Conservation (phyloP, 2,888 invertebrate species). For the Chymomyza fuscimana region DNA sequence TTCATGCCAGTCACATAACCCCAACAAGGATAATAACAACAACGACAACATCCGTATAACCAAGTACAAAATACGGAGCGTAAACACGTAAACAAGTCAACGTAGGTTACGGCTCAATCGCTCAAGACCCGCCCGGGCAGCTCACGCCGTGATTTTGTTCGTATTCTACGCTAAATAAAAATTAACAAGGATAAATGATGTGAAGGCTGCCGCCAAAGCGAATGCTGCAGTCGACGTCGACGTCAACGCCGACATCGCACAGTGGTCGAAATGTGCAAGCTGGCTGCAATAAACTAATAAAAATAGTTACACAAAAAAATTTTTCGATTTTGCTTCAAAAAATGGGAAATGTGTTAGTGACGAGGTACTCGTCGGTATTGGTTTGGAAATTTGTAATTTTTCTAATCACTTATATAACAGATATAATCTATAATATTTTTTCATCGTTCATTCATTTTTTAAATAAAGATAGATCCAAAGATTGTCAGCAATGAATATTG, state of each 20-base stretch:
- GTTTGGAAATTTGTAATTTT: no score
- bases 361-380: no score
- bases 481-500: no score
- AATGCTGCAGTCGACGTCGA: conserved; percentile 14
- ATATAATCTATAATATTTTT: no score
- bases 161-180: conserved; percentile 60
- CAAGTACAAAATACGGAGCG: conserved; percentile 39
- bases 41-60: conserved; percentile 16
- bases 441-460: no score
- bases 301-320: no score
- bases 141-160: conserved; percentile 42
- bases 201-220: conserved; percentile 51
- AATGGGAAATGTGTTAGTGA: no score
- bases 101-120: conserved; percentile 64
- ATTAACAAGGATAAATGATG: conserved; percentile 77
- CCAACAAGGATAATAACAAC: not conserved
- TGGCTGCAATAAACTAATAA: no score
- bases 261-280: not conserved
- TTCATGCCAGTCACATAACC: conserved; percentile 24
- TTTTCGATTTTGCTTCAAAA: no score
- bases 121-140: conserved; percentile 42
- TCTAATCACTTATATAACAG: no score
- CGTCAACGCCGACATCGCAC: conserved; percentile 4
- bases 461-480: no score
- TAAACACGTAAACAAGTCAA: conserved; percentile 64